A percentile compares a stretch with the other conserved stretches of the same genome.
phyloP scores from a whole-genome alignment of 2,113 vertebrate genomes.

The Onychostruthus taczanowskii region DNA sequence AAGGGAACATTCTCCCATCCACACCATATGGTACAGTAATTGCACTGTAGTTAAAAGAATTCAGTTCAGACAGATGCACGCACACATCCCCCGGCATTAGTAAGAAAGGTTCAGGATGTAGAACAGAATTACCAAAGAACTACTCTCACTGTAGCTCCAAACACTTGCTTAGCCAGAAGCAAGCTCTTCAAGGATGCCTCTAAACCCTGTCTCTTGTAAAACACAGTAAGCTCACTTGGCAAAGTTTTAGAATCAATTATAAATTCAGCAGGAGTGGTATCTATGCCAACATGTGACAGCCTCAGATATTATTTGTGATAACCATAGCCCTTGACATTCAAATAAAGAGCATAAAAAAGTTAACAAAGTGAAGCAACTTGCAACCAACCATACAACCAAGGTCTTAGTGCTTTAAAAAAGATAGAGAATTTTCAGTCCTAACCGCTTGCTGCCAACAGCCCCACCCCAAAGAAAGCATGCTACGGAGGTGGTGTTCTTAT shows the following conservation, averaged over 20 bases:
- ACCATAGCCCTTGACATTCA: constrained; percentile 18
- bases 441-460: background rate
- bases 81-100: background rate
- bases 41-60: background rate
- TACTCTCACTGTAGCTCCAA: background rate
- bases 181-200: background rate
- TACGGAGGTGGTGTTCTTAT: background rate
- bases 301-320: background rate
- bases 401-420: background rate
- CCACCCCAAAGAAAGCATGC: accelerated
- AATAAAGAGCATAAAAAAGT: background rate
- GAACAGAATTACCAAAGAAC: background rate
- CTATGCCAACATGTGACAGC: background rate
- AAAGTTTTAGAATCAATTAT: background rate
- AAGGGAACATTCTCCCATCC: background rate
- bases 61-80: background rate
- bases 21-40: background rate
- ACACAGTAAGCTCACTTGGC: background rate
- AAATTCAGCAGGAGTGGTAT: background rate
- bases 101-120: background rate
- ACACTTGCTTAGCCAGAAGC: background rate
- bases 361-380: background rate
- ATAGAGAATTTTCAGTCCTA: background rate
- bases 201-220: background rate
- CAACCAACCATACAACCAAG: background rate